These are phyloP conservation scores for Dicycla oo DNA, from an alignment of 2,888 invertebrate genomes.

Conservation along the genomic window DNA sequence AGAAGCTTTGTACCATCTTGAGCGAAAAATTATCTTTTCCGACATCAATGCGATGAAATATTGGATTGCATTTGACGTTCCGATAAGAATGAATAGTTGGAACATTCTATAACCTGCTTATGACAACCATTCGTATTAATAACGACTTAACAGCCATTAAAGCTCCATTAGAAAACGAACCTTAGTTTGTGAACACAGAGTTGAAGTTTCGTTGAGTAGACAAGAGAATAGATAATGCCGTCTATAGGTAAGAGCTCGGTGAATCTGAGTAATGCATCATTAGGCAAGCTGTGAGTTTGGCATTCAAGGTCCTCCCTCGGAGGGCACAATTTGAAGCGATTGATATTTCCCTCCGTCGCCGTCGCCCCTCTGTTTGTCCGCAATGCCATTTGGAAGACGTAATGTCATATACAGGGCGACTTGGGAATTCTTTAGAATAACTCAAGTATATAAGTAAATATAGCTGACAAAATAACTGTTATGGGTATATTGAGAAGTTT, in stretches of 20 bases:
- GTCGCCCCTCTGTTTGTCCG: slow-evolving; percentile 69
- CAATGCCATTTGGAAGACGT: slow-evolving; percentile 70
- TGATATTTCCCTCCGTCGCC: slow-evolving; percentile 76
- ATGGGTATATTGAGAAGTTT: slow-evolving; percentile 33
- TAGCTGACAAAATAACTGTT: slow-evolving; percentile 27
- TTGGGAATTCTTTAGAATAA: slow-evolving; percentile 68
- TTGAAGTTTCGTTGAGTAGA: slow-evolving; percentile 30
- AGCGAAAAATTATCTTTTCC: slow-evolving; percentile 62
- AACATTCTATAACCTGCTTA: slow-evolving; percentile 74
- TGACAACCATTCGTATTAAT: slow-evolving; percentile 60
- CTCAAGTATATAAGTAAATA: slow-evolving; percentile 53
- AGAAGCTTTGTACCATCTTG: slow-evolving; percentile 34
- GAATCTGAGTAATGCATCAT: slow-evolving; percentile 79
- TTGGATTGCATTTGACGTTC: slow-evolving; percentile 72
- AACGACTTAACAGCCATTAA: slow-evolving; percentile 43
- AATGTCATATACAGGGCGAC: slow-evolving; percentile 66
- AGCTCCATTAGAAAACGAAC: slow-evolving; percentile 24
- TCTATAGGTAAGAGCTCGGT: slow-evolving; percentile 71
- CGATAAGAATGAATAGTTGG: slow-evolving; percentile 75
- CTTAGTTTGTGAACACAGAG: slow-evolving; percentile 7
- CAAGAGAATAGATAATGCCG: slow-evolving; percentile 49
- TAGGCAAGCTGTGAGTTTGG: slow-evolving; percentile 79
- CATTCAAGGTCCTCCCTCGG: slow-evolving; percentile 79
- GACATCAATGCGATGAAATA: slow-evolving; percentile 64
- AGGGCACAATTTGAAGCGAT: slow-evolving; percentile 78